Evolutionary conservation across 2,113 vertebrate species (phyloP).

Genomic region (Gopherus flavomarginatus): DNA sequence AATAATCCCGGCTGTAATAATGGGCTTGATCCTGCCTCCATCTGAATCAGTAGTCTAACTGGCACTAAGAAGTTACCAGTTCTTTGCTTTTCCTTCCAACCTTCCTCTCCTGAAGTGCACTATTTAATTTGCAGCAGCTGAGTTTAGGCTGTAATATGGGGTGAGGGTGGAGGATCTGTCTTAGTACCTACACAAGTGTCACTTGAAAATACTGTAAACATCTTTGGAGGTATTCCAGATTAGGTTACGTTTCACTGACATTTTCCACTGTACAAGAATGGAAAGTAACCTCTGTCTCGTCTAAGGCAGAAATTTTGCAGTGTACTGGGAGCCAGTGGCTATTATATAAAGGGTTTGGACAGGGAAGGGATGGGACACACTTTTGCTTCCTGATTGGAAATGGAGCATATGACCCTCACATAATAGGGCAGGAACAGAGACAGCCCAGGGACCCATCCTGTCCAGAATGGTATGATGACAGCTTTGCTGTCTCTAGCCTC

Average conservation of each 20-base stretch:
- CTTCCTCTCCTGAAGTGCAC: background rate
- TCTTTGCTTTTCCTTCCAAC: background rate
- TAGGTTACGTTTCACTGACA: background rate
- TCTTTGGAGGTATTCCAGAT: background rate
- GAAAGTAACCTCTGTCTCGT: background rate
- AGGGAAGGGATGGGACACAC: background rate
- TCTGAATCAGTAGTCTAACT: background rate
- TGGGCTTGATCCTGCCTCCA: background rate
- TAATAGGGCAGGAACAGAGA: background rate
- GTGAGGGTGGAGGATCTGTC: background rate
- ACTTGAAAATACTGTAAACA: background rate
- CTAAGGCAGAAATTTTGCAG: background rate
- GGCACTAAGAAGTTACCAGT: background rate
- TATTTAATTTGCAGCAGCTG: background rate
- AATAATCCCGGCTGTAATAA: background rate
- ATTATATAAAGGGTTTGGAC: background rate
- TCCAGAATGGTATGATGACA: background rate
- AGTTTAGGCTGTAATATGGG: background rate
- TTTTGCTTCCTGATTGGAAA: background rate
- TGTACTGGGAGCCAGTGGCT: background rate
- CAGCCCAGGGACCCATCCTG: background rate
- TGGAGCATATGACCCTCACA: background rate
- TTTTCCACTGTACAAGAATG: background rate
- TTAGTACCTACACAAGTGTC: background rate
- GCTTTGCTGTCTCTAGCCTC: background rate